phyloP scores from a whole-genome alignment of 2,113 vertebrate genomes.

The Damaliscus lunatus region DNA sequence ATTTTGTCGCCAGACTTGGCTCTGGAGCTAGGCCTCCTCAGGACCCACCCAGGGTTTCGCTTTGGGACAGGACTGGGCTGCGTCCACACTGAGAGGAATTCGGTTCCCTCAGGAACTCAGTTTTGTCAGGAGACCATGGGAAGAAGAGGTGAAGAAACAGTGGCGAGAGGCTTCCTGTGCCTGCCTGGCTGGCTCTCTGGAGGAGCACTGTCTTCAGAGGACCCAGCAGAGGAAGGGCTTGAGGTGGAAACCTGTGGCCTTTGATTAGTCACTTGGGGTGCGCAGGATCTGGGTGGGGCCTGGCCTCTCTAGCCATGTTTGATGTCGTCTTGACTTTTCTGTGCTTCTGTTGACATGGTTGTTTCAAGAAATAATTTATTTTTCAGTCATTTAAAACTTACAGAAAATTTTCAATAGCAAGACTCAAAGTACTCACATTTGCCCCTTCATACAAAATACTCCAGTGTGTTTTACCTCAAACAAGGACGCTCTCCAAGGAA shows the following conservation, averaged over 20 bases:
- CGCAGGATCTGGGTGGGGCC: background rate
- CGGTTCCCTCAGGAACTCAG: background rate
- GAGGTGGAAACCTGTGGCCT: background rate
- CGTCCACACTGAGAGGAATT: background rate
- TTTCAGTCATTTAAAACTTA: background rate
- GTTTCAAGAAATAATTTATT: background rate
- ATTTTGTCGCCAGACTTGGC: background rate
- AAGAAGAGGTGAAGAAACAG: background rate
- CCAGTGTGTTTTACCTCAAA: background rate
- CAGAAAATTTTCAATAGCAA: background rate
- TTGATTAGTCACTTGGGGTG: background rate
- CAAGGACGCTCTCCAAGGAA: background rate
- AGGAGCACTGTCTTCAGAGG: background rate
- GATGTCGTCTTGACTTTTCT: background rate
- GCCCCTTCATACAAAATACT: background rate
- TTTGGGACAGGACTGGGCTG: background rate
- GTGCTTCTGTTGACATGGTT: background rate
- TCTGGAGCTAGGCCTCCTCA: background rate
- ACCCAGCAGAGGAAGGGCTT: background rate
- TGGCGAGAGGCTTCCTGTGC: background rate
- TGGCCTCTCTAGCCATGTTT: background rate
- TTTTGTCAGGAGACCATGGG: background rate
- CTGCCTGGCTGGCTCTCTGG: background rate
- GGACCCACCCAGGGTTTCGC: background rate
- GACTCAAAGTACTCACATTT: background rate